A percentile compares a stretch with the other conserved stretches of the same genome.
Conservation (phyloP, 2,888 invertebrate genomes). For the Gymnosoma rotundatum region DNA sequence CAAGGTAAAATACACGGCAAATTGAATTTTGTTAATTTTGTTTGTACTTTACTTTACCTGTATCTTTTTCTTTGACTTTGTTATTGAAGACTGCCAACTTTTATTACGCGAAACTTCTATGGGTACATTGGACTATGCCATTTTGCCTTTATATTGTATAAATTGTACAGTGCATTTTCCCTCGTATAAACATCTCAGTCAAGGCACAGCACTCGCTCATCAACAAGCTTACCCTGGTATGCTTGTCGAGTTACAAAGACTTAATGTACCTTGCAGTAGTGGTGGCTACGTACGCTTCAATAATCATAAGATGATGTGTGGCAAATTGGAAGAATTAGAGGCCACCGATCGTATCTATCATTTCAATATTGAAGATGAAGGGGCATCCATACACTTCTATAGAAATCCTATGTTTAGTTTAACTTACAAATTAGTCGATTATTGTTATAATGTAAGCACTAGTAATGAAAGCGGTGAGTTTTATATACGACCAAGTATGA, state of each 20-base stretch:
- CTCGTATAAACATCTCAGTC: slow-evolving; percentile 73
- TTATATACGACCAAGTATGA: slow-evolving; percentile 84
- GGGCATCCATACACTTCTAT: slow-evolving; percentile 84
- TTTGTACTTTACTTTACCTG: not conserved
- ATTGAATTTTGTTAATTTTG: not conserved
- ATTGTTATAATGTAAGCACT: slow-evolving; percentile 88
- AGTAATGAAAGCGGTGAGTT: slow-evolving; percentile 86
- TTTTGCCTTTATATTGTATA: slow-evolving; percentile 77
- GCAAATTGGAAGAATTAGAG: slow-evolving; percentile 87
- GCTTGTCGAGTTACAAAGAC: slow-evolving; percentile 86
- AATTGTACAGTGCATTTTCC: slow-evolving; percentile 79
- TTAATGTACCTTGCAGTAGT: slow-evolving; percentile 87
- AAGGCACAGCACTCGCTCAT: not conserved
- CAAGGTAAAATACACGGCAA: too few relatives aligned
- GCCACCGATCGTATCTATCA: slow-evolving; percentile 85
- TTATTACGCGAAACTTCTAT: slow-evolving; percentile 74
- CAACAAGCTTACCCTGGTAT: slow-evolving; percentile 82
- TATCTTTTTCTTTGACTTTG: not conserved
- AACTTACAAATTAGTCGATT: slow-evolving; percentile 87
- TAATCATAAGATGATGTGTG: slow-evolving; percentile 84
- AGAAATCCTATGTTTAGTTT: slow-evolving; percentile 87
- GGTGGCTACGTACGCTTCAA: slow-evolving; percentile 85
- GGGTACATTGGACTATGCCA: slow-evolving; percentile 77
- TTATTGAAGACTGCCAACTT: slow-evolving; percentile 76
- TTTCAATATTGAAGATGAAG: slow-evolving; percentile 83